Conservation (phyloP, 1,140 invertebrate species). For the Euglossa dilemma region DNA sequence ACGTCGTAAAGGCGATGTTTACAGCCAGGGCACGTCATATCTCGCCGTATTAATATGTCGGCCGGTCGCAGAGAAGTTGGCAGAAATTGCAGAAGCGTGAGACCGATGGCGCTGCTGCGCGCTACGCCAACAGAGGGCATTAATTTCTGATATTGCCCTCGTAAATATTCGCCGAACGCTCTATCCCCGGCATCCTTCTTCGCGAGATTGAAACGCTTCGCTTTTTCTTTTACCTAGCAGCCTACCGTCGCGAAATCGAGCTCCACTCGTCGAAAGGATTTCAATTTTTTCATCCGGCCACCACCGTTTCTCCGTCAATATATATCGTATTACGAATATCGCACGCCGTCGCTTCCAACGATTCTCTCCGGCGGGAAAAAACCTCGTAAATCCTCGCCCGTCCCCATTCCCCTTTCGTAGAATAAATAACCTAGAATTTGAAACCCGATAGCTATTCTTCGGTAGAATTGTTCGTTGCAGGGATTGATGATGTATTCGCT, state of each 20-base stretch:
- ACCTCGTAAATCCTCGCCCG: slow-evolving; percentile 6
- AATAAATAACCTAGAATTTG: neutral
- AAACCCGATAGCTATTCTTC: neutral
- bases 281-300: slow-evolving; percentile 31
- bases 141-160: slow-evolving; percentile 68
- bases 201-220: slow-evolving; percentile 45
- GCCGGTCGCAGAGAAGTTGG: neutral
- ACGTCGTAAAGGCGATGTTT: slow-evolving; percentile 38
- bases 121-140: slow-evolving; percentile 40
- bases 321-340: neutral
- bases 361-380: neutral
- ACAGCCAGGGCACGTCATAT: slow-evolving; percentile 29
- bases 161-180: slow-evolving; percentile 67
- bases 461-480: neutral
- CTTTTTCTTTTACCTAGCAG: slow-evolving; percentile 25
- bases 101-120: slow-evolving; percentile 2
- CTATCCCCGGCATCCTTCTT: neutral
- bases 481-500: neutral
- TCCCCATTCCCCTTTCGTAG: neutral
- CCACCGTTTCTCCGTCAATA: neutral
- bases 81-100: slow-evolving; percentile 49
- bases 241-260: neutral
- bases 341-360: neutral
- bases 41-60: slow-evolving; percentile 45
- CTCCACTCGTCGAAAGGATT: neutral